Conservation (phyloP, 2,797 vertebrate species). For the Melanitta fusca region DNA sequence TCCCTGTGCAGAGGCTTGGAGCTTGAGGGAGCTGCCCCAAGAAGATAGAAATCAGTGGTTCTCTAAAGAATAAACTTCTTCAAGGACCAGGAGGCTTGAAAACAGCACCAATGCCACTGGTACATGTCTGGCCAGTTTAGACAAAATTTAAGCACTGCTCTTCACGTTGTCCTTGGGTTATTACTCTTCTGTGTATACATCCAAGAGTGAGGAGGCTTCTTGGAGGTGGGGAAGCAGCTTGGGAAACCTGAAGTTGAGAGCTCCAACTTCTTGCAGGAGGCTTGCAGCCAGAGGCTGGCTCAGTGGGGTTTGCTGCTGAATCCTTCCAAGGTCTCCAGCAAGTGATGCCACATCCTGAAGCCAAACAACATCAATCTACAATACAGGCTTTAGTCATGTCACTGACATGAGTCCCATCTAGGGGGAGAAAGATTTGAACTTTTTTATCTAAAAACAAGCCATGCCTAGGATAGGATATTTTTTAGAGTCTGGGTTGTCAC, state of each 20-base stretch:
- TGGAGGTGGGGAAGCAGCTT: neutral
- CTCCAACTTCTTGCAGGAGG: neutral
- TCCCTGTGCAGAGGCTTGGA: no score
- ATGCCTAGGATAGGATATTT: neutral
- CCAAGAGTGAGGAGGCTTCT: neutral
- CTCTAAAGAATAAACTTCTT: no score
- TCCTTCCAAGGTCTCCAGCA: no score
- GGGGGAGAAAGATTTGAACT: neutral
- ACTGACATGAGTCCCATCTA: neutral
- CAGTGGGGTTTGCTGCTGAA: neutral
- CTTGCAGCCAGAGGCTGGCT: neutral
- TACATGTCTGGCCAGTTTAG: neutral
- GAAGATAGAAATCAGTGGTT: neutral
- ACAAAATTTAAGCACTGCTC: neutral
- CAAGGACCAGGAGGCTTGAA: no score
- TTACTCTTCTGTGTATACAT: neutral
- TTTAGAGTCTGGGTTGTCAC: neutral
- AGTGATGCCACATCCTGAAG: neutral
- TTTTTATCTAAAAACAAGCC: neutral
- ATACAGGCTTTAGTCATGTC: neutral
- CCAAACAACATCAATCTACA: accelerated
- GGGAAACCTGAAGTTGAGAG: neutral
- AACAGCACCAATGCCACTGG: no score
- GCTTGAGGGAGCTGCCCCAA: neutral
- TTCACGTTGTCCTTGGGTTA: neutral